phyloP scores from a whole-genome alignment of 2,113 vertebrate species.

The Forbesichthys papilliferus region DNA sequence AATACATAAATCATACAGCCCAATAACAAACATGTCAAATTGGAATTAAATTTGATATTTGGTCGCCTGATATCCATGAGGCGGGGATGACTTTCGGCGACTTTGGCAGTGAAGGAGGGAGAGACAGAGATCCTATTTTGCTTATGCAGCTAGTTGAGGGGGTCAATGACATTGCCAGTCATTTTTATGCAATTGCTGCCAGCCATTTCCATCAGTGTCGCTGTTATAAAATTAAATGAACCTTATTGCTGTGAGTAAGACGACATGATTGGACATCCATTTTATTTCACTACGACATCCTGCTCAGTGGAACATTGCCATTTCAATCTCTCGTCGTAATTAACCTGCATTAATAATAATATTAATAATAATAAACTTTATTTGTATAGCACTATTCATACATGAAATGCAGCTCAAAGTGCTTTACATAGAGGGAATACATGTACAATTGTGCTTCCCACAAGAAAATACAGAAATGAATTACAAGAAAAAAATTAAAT shows the following conservation, averaged over 20 bases:
- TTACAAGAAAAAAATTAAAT: no score
- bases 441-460: no score
- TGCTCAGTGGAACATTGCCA: no score
- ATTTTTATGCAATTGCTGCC: constrained; percentile 12
- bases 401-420: no score
- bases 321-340: no score
- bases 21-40: not conserved
- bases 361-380: no score
- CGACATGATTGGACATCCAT: constrained; percentile 31
- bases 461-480: no score
- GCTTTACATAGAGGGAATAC: no score
- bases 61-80: not conserved
- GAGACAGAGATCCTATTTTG: constrained; percentile 1
- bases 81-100: not conserved
- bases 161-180: constrained; percentile 35
- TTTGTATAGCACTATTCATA: no score
- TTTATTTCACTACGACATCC: no score
- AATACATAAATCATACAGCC: not conserved
- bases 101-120: not conserved
- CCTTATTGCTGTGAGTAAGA: constrained; percentile 41
- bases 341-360: no score
- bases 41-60: not conserved
- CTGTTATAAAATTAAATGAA: constrained; percentile 34
- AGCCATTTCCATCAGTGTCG: constrained; percentile 48
- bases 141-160: not conserved